Evolutionary conservation across 2,113 vertebrate genomes (phyloP), one percentile per base, ranked within the genome.

Genomic region (Callipepla californica): DNA sequence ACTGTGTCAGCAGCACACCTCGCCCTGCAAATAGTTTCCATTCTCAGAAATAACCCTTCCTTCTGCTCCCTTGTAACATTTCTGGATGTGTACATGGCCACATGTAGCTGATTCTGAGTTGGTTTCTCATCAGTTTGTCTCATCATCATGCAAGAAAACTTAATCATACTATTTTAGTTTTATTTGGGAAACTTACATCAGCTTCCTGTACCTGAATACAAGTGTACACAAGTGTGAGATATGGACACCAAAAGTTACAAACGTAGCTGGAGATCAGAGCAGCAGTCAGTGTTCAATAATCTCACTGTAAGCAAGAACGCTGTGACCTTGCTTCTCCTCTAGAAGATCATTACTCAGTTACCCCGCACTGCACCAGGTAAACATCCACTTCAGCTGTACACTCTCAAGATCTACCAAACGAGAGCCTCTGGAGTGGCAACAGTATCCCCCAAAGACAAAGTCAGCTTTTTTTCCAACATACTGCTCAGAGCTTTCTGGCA

Each of bases 161-260:
- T 72, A 90, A 69, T 42, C 4, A 68, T 58, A 36, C n/a, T 7
- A 0, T 13, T 30, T 20, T 63, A 55, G 6, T 47, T 93, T 81
- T 82, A 73, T 16, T 7, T 26, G 91, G 80, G 40, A 87, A 87
- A 66, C 6, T 13, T 36, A 40, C 30, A 21, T 44, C 45, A 69
- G 30, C 48, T 9, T 57, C 34, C 40, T 6, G 3, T 28, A 45
- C 12, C 44, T 21, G 8, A 58, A 21, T 26, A 10, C 1, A 81
- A 81, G 48, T 0, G 0, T 17, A 72, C 3, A 28, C 5, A 67
- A 69, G 8, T 53, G 2, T 28, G 40, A 76, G 12, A 38, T 15
- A 47, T 0, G 0, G 15, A 4, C 47, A 68, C 25, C 22, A 26
- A 75, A 84, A 69, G 8, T 32, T 28, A 51, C 17, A 22, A 47